Evolutionary conservation across 2,888 invertebrate species (phyloP).

Genomic region (Nomada hirtipes): DNA sequence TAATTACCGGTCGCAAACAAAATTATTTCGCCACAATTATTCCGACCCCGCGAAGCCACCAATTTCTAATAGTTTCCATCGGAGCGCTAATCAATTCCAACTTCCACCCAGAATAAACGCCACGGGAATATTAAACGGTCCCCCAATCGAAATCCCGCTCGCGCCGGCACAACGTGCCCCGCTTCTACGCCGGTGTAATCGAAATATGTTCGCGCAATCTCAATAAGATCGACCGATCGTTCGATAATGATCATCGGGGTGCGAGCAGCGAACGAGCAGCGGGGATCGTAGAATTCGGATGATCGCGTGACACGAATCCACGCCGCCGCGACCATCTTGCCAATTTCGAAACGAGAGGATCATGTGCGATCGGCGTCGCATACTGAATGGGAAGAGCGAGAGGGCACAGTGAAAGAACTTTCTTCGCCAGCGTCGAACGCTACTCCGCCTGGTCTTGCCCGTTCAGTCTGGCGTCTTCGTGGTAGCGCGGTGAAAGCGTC

Average conservation of each 20-base stretch:
- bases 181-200: no score
- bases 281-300: neutral
- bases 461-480: conserved; percentile 74
- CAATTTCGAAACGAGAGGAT: conserved; percentile 64
- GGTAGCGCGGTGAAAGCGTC: conserved; percentile 76
- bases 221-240: no score
- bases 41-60: neutral
- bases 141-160: no score
- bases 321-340: conserved; percentile 33
- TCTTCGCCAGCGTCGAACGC: conserved; percentile 74
- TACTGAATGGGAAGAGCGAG: conserved; percentile 65
- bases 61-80: neutral
- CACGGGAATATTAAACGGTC: neutral
- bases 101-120: neutral
- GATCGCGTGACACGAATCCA: conserved; percentile 12
- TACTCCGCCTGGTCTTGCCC: conserved; percentile 67
- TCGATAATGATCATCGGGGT: no score
- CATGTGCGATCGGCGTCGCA: conserved; percentile 50
- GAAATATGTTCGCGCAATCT: no score
- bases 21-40: no score
- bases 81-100: neutral
- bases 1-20: no score
- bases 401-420: conserved; percentile 77
- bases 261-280: no score
- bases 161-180: no score